Base-by-base conservation (phyloP, 92 coral and sea anemone genomes). In the Epizoanthus stellaris region DNA sequence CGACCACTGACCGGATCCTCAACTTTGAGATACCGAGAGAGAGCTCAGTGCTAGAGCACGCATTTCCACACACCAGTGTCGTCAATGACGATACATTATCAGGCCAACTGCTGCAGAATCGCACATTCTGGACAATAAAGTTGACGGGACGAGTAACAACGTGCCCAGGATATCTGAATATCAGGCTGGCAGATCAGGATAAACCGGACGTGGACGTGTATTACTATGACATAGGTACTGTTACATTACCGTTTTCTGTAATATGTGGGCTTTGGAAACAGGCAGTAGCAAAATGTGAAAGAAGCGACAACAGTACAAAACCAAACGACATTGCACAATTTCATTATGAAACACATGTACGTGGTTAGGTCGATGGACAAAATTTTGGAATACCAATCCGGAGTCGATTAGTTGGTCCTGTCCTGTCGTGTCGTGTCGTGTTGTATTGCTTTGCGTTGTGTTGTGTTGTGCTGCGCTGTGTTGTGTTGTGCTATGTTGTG, bases 41-140 rank as follows among this genome's bases (percentile, higher is more conserved):
- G 6, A 91, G 92, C 15, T 93, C 97, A 15, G 80, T 93, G 11
- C 69, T 93, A 25, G 74, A 85, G 43, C 38, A 88, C 40, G 87
- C 85, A 9, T 91, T 91, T 77, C 94, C 94, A 30, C 79, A 84
- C 49, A 93, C 94, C 12, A 85, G 71, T 1, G 82, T 93, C 67
- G 73, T 86, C 12, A 85, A 91, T 56, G 97, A 93, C 42, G 76
- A 66, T 17, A 70, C 92, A 3, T 62, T 93, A 60, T 74, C 85
- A 67, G 97, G 94, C 4, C 73, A 42, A 17, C 70, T 93, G 63
- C 38, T 88, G 4, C 84, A 89, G 80, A 93, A 93, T 85, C 87
- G 91, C 66, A 91, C 97, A 17, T 91, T 91, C 71, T 93, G 97
- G 97, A 91, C 93, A 42, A 82, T 93, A 16, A 87, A 87, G 43